These are phyloP conservation scores for Leuciscus waleckii DNA, from an alignment of 2,797 vertebrate genomes.

Conservation along the genomic window DNA sequence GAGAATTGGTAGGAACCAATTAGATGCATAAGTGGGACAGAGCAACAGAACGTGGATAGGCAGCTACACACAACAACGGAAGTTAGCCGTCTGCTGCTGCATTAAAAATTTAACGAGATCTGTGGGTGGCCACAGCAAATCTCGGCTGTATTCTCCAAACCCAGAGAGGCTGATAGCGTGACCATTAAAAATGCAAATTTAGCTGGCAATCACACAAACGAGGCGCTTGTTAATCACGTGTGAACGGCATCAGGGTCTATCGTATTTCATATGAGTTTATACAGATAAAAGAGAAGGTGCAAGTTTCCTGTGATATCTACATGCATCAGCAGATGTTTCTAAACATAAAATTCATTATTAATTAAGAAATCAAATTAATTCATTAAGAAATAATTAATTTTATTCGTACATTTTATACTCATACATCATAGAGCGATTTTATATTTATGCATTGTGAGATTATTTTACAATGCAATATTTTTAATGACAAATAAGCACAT, in stretches of 20 bases:
- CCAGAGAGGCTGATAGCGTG: not conserved
- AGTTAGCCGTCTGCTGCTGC: slow-evolving; percentile 68
- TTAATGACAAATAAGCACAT: not conserved
- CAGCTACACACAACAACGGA: slow-evolving; percentile 60
- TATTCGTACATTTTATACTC: not conserved
- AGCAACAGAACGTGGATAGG: slow-evolving; percentile 46
- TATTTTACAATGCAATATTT: not conserved
- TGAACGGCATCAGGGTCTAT: slow-evolving; percentile 57
- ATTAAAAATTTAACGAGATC: slow-evolving; percentile 74
- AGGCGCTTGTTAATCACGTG: slow-evolving; percentile 51
- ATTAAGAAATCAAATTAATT: too few relatives aligned
- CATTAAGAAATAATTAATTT: too few relatives aligned
- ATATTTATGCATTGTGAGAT: not conserved
- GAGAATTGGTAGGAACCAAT: slow-evolving; percentile 72
- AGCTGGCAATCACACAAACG: slow-evolving; percentile 51
- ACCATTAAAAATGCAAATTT: slow-evolving; percentile 46
- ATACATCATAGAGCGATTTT: not conserved
- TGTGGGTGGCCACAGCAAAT: slow-evolving; percentile 63
- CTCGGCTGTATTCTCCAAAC: slow-evolving; percentile 39
- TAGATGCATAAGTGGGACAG: slow-evolving; percentile 76
- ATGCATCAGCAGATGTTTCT: not conserved
- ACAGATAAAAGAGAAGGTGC: not conserved
- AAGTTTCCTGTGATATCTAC: not conserved
- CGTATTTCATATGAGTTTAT: not conserved
- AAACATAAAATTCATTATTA: not conserved